These are phyloP conservation scores for Ammospiza caudacuta DNA, from an alignment of 2,113 vertebrate genomes.

Conservation along the genomic window DNA sequence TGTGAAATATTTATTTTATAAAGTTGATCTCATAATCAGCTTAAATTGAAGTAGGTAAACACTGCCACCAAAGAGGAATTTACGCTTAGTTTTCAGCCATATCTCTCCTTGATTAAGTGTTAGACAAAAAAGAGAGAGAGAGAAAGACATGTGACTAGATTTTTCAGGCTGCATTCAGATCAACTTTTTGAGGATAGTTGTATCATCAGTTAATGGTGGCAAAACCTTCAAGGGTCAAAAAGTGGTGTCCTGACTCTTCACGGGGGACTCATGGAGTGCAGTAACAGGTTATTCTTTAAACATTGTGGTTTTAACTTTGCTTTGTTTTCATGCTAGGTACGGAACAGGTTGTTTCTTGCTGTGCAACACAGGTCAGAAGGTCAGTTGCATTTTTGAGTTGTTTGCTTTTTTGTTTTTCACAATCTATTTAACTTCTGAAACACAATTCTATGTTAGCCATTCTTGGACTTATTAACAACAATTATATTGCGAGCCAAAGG, in stretches of 20 bases:
- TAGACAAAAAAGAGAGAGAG: neutral
- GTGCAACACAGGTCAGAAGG: slow-evolving; percentile 91
- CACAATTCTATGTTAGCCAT: neutral
- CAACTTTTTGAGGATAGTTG: neutral
- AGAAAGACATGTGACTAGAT: neutral
- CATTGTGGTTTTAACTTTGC: neutral
- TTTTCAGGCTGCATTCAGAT: neutral
- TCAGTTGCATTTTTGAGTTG: slow-evolving; percentile 60
- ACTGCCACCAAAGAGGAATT: neutral
- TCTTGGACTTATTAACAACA: neutral
- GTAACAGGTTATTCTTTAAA: slow-evolving; percentile 13
- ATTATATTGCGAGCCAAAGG: neutral
- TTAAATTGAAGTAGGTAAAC: slow-evolving; percentile 21
- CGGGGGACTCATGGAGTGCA: neutral
- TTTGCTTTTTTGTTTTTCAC: neutral
- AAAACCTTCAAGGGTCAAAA: neutral
- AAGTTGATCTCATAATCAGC: neutral
- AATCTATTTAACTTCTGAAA: neutral
- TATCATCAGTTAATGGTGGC: neutral
- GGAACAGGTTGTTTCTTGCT: slow-evolving; percentile 97
- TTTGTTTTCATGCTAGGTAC: slow-evolving; percentile 78
- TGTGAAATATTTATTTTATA: slow-evolving; percentile 34
- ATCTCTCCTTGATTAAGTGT: neutral
- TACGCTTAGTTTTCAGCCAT: neutral
- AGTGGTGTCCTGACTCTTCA: neutral